Conservation (phyloP, 1,140 invertebrate species). For the Neodiprion pinetum region DNA sequence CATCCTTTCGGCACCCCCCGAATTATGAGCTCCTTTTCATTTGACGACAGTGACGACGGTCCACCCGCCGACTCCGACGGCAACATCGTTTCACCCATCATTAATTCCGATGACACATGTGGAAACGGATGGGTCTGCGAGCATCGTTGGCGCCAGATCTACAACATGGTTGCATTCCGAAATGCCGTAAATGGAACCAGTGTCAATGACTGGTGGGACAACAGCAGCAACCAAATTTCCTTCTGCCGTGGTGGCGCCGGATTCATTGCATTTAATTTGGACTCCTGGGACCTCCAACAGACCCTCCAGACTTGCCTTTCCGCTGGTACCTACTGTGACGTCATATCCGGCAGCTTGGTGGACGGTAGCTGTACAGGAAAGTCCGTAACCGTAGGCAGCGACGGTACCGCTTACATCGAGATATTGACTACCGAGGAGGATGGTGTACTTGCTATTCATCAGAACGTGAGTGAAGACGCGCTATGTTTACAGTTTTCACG, state of each 20-base stretch:
- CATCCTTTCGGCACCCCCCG: conserved; percentile 79
- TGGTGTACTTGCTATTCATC: conserved; percentile 72
- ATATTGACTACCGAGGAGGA: conserved; percentile 63
- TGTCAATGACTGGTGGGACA: conserved; percentile 77
- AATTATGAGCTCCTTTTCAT: conserved; percentile 81
- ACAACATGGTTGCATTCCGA: conserved; percentile 80
- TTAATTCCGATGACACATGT: conserved; percentile 73
- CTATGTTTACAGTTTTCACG: no score
- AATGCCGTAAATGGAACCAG: conserved; percentile 67
- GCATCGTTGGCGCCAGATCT: conserved; percentile 85
- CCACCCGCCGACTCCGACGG: conserved; percentile 70
- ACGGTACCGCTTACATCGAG: conserved; percentile 63
- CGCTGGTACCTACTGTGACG: conserved; percentile 83
- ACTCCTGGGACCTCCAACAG: conserved; percentile 62
- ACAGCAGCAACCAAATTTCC: conserved; percentile 77
- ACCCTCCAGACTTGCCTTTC: conserved; percentile 74
- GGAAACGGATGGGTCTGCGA: conserved; percentile 88
- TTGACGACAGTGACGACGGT: conserved; percentile 66
- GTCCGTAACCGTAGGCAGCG: conserved; percentile 60
- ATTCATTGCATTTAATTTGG: conserved; percentile 79
- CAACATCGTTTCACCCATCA: conserved; percentile 70
- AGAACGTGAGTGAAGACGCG: conserved; percentile 29
- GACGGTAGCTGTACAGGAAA: conserved; percentile 68
- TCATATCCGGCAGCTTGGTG: conserved; percentile 70
- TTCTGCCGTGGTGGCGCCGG: conserved; percentile 75